These are phyloP conservation scores for Urechis unicinctus DNA, from an alignment of 2,888 invertebrate genomes.

Conservation along the genomic window DNA sequence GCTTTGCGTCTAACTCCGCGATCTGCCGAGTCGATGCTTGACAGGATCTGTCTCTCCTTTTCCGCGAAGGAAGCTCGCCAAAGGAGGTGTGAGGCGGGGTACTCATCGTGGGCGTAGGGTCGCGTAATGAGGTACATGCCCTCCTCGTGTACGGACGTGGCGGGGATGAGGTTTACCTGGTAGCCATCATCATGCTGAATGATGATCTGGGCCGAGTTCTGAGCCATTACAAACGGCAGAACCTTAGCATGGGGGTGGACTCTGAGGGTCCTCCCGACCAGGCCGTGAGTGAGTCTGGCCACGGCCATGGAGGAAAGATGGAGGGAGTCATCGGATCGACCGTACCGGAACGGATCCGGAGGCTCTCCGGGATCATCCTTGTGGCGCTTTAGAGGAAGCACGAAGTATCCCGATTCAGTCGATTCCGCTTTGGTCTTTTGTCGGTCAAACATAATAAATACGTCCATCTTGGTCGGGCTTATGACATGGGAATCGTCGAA, in stretches of 20 bases:
- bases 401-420: constrained; percentile 13
- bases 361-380: constrained; percentile 1
- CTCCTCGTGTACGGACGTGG: constrained; percentile 4
- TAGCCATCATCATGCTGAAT: constrained; percentile 6
- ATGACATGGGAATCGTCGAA: constrained; percentile 15
- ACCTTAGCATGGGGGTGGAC: constrained; percentile 5
- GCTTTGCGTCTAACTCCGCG: constrained; percentile 24
- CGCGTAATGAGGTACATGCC: constrained; percentile 13
- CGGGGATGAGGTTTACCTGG: constrained; percentile 11
- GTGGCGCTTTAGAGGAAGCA: constrained; percentile 8
- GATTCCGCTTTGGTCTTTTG: constrained; percentile 1
- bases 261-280: constrained; percentile 24
- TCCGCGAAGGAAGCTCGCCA: constrained; percentile 24
- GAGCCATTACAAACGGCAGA: constrained; percentile 5
- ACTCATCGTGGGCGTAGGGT: constrained; percentile 23
- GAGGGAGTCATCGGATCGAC: constrained; percentile 25
- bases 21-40: constrained; percentile 25
- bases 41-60: constrained; percentile 23
- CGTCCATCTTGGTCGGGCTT: constrained; percentile 10
- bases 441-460: constrained; percentile 15
- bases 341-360: constrained; percentile 9
- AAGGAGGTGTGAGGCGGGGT: constrained; percentile 23
- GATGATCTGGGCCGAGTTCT: constrained; percentile 8
- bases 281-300: constrained; percentile 23
- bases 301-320: constrained; percentile 30